phyloP scores from a whole-genome alignment of 2,113 vertebrate species.

The Dromiciops gliroides region DNA sequence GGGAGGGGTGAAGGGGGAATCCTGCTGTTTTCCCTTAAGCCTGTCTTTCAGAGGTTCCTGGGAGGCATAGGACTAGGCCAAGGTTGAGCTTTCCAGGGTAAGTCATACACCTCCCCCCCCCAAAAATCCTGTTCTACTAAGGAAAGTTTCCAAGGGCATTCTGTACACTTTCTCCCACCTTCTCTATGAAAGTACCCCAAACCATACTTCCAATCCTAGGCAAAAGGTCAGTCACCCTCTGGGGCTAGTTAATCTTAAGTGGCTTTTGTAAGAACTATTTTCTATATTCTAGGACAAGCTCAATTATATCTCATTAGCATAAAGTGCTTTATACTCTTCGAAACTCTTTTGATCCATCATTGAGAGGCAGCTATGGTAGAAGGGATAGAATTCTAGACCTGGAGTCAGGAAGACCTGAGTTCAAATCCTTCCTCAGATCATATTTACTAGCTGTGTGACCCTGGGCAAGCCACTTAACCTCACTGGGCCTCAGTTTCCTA shows the following conservation, averaged over 20 bases:
- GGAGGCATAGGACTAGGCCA: background rate
- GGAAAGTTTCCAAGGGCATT: background rate
- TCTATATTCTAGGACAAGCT: background rate
- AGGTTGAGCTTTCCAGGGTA: background rate
- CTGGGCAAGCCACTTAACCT: background rate
- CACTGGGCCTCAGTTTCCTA: background rate
- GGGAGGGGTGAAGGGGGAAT: background rate
- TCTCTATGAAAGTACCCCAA: background rate
- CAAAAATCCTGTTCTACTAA: background rate
- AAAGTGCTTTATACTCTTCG: background rate
- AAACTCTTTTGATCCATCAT: background rate
- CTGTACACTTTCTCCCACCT: background rate
- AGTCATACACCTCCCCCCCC: background rate
- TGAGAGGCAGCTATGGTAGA: background rate
- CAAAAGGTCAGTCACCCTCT: background rate
- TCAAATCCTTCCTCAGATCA: background rate
- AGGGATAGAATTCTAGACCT: background rate
- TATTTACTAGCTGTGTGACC: background rate
- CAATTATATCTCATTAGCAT: background rate
- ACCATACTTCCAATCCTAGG: background rate
- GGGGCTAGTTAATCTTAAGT: background rate
- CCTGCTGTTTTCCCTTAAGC: background rate
- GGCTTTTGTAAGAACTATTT: background rate
- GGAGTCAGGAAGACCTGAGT: background rate
- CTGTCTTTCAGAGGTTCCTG: background rate